These are phyloP conservation scores for Hippocampus abdominalis DNA, from an alignment of 2,113 vertebrate species.

Conservation along the genomic window DNA sequence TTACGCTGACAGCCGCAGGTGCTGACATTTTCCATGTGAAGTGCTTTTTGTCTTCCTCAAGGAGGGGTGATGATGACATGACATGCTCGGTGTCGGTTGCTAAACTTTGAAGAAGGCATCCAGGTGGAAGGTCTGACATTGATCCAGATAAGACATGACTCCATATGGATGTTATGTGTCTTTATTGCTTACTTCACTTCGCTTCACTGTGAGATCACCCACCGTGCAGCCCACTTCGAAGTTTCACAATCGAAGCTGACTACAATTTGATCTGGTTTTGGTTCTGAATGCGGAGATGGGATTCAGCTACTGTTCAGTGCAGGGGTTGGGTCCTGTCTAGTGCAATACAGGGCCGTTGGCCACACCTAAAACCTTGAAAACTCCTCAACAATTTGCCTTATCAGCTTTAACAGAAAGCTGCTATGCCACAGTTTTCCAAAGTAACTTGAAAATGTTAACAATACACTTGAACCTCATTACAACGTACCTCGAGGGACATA, in stretches of 20 bases:
- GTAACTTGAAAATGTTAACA: too few species aligned
- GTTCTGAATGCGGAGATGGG: too few species aligned
- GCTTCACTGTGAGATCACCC: slow-evolving; percentile 37
- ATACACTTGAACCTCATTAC: too few species aligned
- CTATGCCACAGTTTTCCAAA: too few species aligned
- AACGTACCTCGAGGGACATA: too few species aligned
- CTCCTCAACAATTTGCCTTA: too few species aligned
- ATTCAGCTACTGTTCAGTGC: too few species aligned
- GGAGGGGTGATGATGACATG: slow-evolving; percentile 41
- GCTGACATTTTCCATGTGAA: slow-evolving; percentile 34
- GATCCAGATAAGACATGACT: slow-evolving; percentile 49
- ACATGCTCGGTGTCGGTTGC: slow-evolving; percentile 21
- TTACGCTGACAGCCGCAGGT: slow-evolving; percentile 8
- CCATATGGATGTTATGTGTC: slow-evolving; percentile 46
- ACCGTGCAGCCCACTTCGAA: background rate
- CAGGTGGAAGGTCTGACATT: slow-evolving; percentile 49
- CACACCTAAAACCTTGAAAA: too few species aligned
- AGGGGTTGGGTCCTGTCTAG: too few species aligned
- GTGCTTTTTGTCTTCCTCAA: slow-evolving; percentile 6
- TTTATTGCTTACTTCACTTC: slow-evolving; percentile 23
- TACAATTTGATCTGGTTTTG: too few species aligned
- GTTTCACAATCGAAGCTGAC: background rate
- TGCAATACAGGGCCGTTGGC: too few species aligned
- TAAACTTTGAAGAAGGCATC: slow-evolving; percentile 31
- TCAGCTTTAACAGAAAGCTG: too few species aligned